Evolutionary conservation across 2,113 vertebrate genomes (phyloP).

Genomic region (Siniperca chuatsi): DNA sequence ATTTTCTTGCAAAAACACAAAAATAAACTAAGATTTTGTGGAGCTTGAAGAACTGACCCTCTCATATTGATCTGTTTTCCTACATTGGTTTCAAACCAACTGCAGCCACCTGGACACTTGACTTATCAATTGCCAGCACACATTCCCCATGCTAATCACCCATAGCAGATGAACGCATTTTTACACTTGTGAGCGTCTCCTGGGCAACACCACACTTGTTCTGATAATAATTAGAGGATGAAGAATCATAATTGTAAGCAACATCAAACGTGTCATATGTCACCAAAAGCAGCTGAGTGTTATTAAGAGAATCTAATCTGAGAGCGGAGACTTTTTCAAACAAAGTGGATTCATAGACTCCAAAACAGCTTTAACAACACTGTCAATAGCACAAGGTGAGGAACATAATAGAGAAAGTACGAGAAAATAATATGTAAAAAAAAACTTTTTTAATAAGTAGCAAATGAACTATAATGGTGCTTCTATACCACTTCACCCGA

Average conservation of each 20-base stretch:
- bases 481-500: background rate
- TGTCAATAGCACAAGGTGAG: background rate
- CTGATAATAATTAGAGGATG: background rate
- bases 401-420: background rate
- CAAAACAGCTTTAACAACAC: no score
- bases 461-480: background rate
- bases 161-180: background rate
- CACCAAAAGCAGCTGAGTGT: background rate
- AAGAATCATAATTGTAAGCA: background rate
- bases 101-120: slow-evolving; percentile 55
- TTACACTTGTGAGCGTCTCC: slow-evolving; percentile 29
- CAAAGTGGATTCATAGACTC: no score
- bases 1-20: background rate
- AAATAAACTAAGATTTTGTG: background rate
- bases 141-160: slow-evolving; percentile 31
- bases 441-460: background rate
- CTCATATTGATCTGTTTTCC: background rate
- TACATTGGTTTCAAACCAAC: background rate
- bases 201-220: background rate
- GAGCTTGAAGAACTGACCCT: background rate
- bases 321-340: background rate
- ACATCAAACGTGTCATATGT: background rate
- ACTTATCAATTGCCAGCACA: slow-evolving; percentile 57
- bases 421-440: background rate
- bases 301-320: background rate